These are phyloP conservation scores for Pararge aegeria DNA, from an alignment of 1,140 invertebrate species.

Conservation along the genomic window DNA sequence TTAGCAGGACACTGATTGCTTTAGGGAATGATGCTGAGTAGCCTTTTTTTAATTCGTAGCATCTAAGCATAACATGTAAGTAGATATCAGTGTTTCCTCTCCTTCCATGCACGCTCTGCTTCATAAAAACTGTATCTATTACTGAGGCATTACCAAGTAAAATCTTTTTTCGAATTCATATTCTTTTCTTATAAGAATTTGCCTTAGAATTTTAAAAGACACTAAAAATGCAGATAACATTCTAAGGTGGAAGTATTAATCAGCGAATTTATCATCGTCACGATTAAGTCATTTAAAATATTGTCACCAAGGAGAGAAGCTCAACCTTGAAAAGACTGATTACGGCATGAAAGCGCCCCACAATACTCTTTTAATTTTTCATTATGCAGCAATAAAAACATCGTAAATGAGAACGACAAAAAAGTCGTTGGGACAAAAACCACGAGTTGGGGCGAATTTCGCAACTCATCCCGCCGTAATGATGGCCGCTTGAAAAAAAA, in stretches of 20 bases:
- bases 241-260: slow-evolving; percentile 10
- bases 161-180: too few species aligned
- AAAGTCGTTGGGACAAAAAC: slow-evolving; percentile 74
- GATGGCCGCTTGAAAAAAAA: slow-evolving; percentile 77
- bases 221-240: neutral
- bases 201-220: neutral
- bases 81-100: too few species aligned
- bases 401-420: slow-evolving; percentile 75
- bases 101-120: too few species aligned
- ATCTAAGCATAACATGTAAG: too few species aligned
- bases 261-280: slow-evolving; percentile 37
- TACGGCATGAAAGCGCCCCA: slow-evolving; percentile 68
- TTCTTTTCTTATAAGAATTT: too few species aligned
- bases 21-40: too few species aligned
- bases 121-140: too few species aligned
- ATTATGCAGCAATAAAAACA: slow-evolving; percentile 78
- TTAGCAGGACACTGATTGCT: too few species aligned
- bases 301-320: slow-evolving; percentile 44
- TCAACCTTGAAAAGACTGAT: slow-evolving; percentile 65
- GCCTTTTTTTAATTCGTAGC: too few species aligned
- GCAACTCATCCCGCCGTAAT: slow-evolving; percentile 75
- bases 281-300: slow-evolving; percentile 47
- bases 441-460: slow-evolving; percentile 71
- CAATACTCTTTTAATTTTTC: slow-evolving; percentile 78
- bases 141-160: too few species aligned